Base-by-base conservation (phyloP, 2,797 vertebrate species). In the Myoxocephalus aenaeus region DNA sequence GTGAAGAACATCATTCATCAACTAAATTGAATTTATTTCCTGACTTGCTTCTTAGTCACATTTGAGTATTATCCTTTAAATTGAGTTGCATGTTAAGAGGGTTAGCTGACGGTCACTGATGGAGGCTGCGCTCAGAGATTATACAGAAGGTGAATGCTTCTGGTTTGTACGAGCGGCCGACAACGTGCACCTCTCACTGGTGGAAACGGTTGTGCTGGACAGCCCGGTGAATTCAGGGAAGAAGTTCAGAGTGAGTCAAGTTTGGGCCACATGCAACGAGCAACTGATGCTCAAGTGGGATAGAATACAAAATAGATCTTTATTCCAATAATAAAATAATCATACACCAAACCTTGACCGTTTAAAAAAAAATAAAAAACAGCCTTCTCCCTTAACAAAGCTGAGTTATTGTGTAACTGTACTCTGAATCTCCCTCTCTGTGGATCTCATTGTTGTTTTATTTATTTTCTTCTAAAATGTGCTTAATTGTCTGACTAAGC, bases 61-160 rank as follows among this genome's bases (percentile, higher is more conserved):
- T 77, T 63, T 63, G 40, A 69, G 81, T 44, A 58, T 56, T 7
- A 46, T 63, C 27, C 11, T 42, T 64, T 64, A 3, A 67, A 87
- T 72, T 64, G 11, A 46, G 78, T 77, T 57, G 54, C 61, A 74
- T 70, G 61, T 65, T 62, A 27, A 73, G 4, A 48, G 36, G 73
- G 27, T 80, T 29, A 73, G 20, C 27, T 29, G 17, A 22, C 64
- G 36, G 13, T 27, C 25, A 27, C 25, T 27, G 25, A 69, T 12
- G 27, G 57, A 38, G 59, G 14, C 63, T 46, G 25, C 65, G 32
- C 61, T 67, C 34, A 48, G 3, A 53, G 17, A 27, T 70, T 5
- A 50, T 1, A 27, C 15, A 32, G 27, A 25, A 13, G 8, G 13
- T 32, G 62, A 53, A 53, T 25, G 46, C 40, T 11, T 15, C 53